Conservation (phyloP, 2,113 vertebrate genomes). For the Syngnathus scovelli region DNA sequence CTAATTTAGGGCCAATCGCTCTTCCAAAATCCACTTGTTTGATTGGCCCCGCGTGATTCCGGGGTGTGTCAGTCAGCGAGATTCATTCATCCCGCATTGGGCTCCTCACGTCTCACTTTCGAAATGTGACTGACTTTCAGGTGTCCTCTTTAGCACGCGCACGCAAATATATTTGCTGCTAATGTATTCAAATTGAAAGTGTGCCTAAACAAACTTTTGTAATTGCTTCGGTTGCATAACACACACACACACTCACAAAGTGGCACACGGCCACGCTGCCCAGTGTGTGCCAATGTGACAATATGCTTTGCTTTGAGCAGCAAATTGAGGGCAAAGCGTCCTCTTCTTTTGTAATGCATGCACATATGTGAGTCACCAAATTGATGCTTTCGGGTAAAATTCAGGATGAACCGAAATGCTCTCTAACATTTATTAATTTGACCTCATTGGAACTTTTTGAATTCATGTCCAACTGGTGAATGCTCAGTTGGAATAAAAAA, state of each 20-base stretch:
- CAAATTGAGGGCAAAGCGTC: not conserved
- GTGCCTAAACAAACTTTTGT: not conserved
- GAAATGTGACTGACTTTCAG: not conserved
- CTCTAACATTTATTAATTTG: not conserved
- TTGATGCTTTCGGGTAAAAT: not conserved
- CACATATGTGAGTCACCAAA: not conserved
- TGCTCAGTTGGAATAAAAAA: too few species aligned
- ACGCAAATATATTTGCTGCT: not conserved
- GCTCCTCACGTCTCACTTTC: not conserved
- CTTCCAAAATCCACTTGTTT: not conserved
- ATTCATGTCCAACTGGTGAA: too few species aligned
- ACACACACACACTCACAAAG: not conserved
- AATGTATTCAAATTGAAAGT: constrained; percentile 1
- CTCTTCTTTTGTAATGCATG: not conserved
- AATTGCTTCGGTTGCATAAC: not conserved
- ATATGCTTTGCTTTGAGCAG: not conserved
- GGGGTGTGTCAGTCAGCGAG: not conserved
- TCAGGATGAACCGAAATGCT: not conserved
- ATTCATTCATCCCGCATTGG: not conserved
- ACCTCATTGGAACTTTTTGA: not conserved
- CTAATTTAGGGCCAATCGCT: not conserved
- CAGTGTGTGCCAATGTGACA: not conserved
- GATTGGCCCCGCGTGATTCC: not conserved
- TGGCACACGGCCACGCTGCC: not conserved
- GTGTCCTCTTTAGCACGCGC: not conserved